Conservation (phyloP, 2,888 invertebrate species). For the Philereme transversata region DNA sequence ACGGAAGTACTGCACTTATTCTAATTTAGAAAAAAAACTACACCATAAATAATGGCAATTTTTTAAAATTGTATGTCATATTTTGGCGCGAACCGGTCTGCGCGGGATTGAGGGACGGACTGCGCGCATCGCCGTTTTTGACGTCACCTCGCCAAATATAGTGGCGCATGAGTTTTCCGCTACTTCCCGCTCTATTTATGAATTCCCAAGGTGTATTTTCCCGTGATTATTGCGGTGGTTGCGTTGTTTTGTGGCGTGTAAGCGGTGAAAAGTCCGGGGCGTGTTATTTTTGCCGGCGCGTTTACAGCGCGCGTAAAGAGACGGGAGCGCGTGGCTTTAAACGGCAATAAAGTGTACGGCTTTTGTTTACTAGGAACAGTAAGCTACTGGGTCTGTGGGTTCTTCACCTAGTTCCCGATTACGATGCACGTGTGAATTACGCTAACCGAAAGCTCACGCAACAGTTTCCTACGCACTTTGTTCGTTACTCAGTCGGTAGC, state of each 20-base stretch:
- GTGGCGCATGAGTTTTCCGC: constrained; percentile 46
- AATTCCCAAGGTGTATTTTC: constrained; percentile 44
- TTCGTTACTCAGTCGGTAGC: neutral
- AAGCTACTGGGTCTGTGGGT: constrained; percentile 40
- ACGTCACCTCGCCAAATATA: constrained; percentile 78
- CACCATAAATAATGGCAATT: constrained; percentile 52
- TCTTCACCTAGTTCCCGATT: constrained; percentile 36
- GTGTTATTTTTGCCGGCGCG: constrained; percentile 80
- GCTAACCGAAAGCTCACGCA: constrained; percentile 27
- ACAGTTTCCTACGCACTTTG: constrained; percentile 2
- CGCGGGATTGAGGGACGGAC: constrained; percentile 70
- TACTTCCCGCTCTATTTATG: constrained; percentile 43
- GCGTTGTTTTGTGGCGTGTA: constrained; percentile 42
- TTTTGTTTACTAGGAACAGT: constrained; percentile 64
- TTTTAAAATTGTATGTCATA: constrained; percentile 43
- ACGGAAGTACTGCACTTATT: constrained; percentile 48
- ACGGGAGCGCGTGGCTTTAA: constrained; percentile 74
- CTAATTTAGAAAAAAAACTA: constrained; percentile 38
- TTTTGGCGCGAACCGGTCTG: constrained; percentile 62
- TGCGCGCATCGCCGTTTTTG: constrained; percentile 63
- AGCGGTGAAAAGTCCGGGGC: constrained; percentile 64
- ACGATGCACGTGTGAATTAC: constrained; percentile 31
- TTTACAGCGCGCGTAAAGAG: constrained; percentile 60
- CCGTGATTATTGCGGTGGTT: constrained; percentile 37
- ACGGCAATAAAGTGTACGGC: constrained; percentile 69